Base-by-base conservation (phyloP, 2,113 vertebrate species). In the Ondatra zibethicus region DNA sequence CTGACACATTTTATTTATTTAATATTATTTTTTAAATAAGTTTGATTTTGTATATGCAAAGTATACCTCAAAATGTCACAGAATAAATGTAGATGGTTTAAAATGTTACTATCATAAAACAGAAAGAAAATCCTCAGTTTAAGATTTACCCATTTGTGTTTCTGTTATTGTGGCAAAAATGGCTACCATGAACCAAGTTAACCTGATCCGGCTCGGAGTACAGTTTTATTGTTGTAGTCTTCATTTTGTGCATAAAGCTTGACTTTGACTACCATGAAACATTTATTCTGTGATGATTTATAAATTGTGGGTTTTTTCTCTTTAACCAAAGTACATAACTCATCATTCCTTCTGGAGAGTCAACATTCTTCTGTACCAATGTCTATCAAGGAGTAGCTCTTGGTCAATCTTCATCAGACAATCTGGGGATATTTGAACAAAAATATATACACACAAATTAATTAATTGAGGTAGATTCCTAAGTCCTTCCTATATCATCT, bases 321-420 rank as follows among this genome's bases (percentile, higher is more conserved):
- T 93, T 89, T 58, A 52, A 89, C 19, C 23, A 87, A 65, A 25
- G n/a, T 93, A 52, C 13, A 90, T 91, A 33, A 96, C 72, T 89
- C 33, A 39, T 42, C 31, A 39, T 77, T 61, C 75, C 92, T 66
- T 73, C 9, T 52, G 61, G 36, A 12, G 17, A 82, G 68, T 88
- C n/a, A 63, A 61, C 16, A 39, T n/a, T 65, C 50, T 88, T 36
- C 61, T 88, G 10, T 68, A n/a, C 1, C 61, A 6, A 3, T n/a
- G 7, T 94, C 68, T 5, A 65, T 52, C 68, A 77, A 50, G 52
- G 45, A 88, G 0, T 80, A 29, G 31, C 14, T 68, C 61, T 85
- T 91, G 47, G 11, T 88, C 25, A 45, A 75, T 42, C 36, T 50
- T 3, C 16, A 52, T 85, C n/a, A 89, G 31, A 93, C 82, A 50